Evolutionary conservation across 2,797 vertebrate genomes (phyloP), one percentile per base, ranked within the genome.

Genomic region (Oryzias sinensis): DNA sequence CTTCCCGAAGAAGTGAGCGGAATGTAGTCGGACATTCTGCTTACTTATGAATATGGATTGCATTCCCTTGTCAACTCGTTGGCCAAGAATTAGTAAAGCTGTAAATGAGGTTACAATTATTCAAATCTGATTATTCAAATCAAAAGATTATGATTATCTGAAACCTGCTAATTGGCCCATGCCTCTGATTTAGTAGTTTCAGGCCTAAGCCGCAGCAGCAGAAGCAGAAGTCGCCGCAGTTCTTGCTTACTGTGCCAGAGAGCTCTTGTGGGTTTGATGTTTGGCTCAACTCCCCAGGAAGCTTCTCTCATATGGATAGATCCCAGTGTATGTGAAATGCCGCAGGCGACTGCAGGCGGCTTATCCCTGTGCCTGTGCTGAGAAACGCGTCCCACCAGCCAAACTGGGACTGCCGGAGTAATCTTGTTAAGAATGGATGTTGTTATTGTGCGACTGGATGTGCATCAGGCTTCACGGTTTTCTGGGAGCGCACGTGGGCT

Each of bases 371-470:
- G 71, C 83, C 67, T 84, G 68, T 71, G 72, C 74, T 81, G 71
- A 66, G 70, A 61, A 85, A 65, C 72, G 64, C 50, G 65, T 82
- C 87, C 87, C 81, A 78, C 76, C 81, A 88, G 80, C 88, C 86
- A 90, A 88, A 86, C 87, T 63, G 85, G 79, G 79, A 85, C 80
- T 79, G 85, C 73, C 15, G 77, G 65, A 79, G 85, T 91, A 89
- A 91, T 91, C 89, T 89, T 74, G 87, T 91, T 90, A 88, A 88
- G 82, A 86, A 82, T 71, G 89, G 81, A 88, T 90, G 88, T 90
- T 83, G 82, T 87, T 88, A 85, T 90, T 90, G 86, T 88, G 83
- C 20, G 63, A 49, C 70, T 84, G 80, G 73, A 87, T 90, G 81
- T 85, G 82, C 77, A 49, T 90, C 88, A 81, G 80, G 87, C 81